Conservation (phyloP, 2,888 invertebrate genomes). For the Phaedon cochleariae region DNA sequence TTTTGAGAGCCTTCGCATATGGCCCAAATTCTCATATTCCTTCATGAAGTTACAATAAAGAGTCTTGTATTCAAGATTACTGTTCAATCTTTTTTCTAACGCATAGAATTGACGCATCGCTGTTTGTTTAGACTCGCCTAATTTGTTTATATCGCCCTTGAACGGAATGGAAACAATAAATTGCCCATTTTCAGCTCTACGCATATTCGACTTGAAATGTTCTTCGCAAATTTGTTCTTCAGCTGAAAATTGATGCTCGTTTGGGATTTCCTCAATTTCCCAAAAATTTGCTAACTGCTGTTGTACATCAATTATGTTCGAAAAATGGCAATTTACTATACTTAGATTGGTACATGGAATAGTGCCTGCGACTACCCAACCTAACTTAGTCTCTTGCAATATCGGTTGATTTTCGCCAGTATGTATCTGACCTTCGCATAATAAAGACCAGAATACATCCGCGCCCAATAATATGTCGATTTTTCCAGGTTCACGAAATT, state of each 20-base stretch:
- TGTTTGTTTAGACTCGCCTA: constrained; percentile 20
- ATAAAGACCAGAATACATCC: constrained; percentile 23
- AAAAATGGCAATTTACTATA: neutral
- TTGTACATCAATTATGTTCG: constrained; percentile 6
- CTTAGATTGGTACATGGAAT: neutral
- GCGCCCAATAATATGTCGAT: constrained; percentile 26
- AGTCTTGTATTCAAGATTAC: constrained; percentile 10
- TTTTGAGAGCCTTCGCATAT: constrained; percentile 23
- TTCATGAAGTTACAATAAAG: constrained; percentile 28
- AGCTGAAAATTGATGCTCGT: constrained; percentile 1
- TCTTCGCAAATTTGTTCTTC: constrained; percentile 20
- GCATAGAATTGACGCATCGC: constrained; percentile 22
- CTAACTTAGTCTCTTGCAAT: constrained; percentile 35
- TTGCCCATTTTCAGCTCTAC: constrained; percentile 15
- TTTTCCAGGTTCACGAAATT: constrained; percentile 3
- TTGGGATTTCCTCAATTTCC: constrained; percentile 21
- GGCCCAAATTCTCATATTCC: constrained; percentile 29
- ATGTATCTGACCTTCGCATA: constrained; percentile 14
- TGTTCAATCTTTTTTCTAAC: constrained; percentile 21
- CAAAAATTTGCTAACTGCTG: constrained; percentile 36
- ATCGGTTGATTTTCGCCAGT: constrained; percentile 1
- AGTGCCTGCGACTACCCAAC: constrained; percentile 35
- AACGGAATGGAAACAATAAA: constrained; percentile 29
- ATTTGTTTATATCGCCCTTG: constrained; percentile 4
- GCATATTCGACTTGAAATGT: constrained; percentile 9